Conservation (phyloP, 1,140 invertebrate species). For the Hirudo medicinalis region DNA sequence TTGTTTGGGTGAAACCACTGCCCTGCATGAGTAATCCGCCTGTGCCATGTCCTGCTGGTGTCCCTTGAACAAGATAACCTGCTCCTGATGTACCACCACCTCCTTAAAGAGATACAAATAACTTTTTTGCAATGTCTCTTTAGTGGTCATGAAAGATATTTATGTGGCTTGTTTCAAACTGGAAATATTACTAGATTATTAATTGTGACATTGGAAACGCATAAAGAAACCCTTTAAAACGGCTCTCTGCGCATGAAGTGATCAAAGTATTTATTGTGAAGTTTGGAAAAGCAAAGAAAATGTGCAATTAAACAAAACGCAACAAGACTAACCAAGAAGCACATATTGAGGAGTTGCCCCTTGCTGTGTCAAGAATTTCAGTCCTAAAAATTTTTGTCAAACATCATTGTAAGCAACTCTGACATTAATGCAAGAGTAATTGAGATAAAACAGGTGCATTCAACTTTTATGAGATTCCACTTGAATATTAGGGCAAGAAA, state of each 20-base stretch:
- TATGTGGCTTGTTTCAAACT: too few relatives aligned
- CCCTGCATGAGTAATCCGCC: background rate
- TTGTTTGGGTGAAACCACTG: background rate
- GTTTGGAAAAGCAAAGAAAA: background rate
- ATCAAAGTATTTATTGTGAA: too few relatives aligned
- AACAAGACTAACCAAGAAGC: background rate
- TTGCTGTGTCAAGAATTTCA: background rate
- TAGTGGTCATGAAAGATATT: too few relatives aligned
- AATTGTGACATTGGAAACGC: too few relatives aligned
- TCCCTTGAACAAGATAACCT: conserved; percentile 6
- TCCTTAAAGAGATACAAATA: too few relatives aligned
- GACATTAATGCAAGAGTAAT: background rate
- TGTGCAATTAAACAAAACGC: background rate
- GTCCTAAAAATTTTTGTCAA: background rate
- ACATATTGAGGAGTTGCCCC: background rate
- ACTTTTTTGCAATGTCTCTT: too few relatives aligned
- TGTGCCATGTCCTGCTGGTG: background rate
- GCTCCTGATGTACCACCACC: background rate
- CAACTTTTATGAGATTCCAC: background rate
- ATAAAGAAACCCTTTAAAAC: too few relatives aligned
- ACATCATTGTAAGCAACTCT: background rate
- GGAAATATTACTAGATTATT: too few relatives aligned
- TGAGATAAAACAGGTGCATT: background rate
- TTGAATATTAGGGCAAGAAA: too few relatives aligned
- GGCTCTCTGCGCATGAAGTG: too few relatives aligned